Conservation (phyloP, 2,797 vertebrate genomes). For the Phrynocephalus guinanensis region DNA sequence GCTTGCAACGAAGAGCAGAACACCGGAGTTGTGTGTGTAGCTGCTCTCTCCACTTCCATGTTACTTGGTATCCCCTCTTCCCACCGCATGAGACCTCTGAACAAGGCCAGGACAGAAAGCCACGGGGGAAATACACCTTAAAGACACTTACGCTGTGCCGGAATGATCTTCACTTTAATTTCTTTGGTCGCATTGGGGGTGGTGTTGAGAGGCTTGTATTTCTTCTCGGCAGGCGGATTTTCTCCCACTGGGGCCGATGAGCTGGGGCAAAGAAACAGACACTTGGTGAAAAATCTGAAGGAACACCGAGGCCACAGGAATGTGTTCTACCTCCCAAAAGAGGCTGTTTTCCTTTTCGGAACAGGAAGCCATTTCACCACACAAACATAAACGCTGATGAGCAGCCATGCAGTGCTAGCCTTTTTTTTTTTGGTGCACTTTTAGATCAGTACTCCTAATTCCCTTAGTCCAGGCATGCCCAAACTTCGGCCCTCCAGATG, state of each 20-base stretch:
- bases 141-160: conserved; percentile 87
- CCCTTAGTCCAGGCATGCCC: no score
- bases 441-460: background rate
- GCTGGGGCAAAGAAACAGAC: background rate
- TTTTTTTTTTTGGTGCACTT: background rate
- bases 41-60: background rate
- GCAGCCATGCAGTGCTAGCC: background rate
- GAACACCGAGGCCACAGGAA: background rate
- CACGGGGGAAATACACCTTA: background rate
- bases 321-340: background rate
- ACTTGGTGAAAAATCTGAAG: background rate
- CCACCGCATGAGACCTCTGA: background rate
- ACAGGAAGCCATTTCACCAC: no score
- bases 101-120: background rate
- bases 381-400: background rate
- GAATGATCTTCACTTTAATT: conserved; percentile 98
- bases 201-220: conserved; percentile 95
- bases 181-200: conserved; percentile 93
- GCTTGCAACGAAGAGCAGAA: background rate
- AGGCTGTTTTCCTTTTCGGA: background rate
- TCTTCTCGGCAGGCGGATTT: conserved; percentile 89
- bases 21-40: background rate
- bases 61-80: background rate
- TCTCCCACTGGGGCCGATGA: conserved; percentile 68
- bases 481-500: no score